These are phyloP conservation scores for Cryptoleucopteryx plumbea DNA, from an alignment of 2,113 vertebrate genomes.

Conservation along the genomic window DNA sequence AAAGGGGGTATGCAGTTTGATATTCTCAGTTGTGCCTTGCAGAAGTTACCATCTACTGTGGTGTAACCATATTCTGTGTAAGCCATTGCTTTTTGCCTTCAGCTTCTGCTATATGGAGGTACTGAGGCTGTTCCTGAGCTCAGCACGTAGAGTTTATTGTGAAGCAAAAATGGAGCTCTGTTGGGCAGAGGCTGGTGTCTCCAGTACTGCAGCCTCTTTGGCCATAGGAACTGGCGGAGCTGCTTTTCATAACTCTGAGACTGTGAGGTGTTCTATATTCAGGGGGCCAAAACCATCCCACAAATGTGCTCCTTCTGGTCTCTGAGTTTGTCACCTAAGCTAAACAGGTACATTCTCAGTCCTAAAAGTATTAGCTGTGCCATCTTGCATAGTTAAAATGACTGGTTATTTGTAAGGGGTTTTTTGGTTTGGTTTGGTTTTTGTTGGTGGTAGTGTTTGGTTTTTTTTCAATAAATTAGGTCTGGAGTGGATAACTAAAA, in stretches of 20 bases:
- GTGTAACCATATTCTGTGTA: conserved; percentile 69
- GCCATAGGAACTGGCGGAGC: background rate
- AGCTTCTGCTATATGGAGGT: conserved; percentile 59
- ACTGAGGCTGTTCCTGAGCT: conserved; percentile 62
- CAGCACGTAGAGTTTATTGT: conserved; percentile 40
- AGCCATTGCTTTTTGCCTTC: conserved; percentile 67
- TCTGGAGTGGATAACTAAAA: background rate
- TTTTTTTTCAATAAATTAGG: background rate
- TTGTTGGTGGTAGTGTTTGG: background rate
- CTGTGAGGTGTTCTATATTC: background rate
- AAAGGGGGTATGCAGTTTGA: background rate
- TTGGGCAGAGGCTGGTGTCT: conserved; percentile 63
- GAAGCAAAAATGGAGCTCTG: background rate
- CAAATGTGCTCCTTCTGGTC: background rate
- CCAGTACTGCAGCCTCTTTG: conserved; percentile 39
- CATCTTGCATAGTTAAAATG: background rate
- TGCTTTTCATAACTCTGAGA: background rate
- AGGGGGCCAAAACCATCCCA: background rate
- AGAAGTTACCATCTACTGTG: conserved; percentile 67
- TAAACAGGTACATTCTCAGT: background rate
- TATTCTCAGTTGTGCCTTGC: conserved; percentile 36
- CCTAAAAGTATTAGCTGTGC: background rate
- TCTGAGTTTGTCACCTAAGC: background rate
- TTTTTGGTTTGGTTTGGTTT: no score
- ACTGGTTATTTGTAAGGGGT: background rate